Evolutionary conservation across 2,113 vertebrate species (phyloP).

Genomic region (Pithys albifrons): DNA sequence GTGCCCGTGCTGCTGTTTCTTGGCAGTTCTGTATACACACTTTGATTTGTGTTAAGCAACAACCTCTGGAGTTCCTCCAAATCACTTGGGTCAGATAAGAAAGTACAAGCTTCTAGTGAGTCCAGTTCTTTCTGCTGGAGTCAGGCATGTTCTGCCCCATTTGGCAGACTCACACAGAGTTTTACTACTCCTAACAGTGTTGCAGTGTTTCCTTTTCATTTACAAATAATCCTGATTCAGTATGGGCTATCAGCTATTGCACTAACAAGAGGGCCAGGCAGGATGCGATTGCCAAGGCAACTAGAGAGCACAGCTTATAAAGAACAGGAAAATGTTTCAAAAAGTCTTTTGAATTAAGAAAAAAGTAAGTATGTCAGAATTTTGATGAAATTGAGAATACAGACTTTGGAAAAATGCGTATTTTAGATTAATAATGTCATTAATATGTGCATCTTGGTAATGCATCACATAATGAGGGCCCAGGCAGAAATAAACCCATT

Average conservation of each 20-base stretch:
- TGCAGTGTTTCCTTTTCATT: conserved; percentile 36
- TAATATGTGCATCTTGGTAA: not conserved
- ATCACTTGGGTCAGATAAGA: not conserved
- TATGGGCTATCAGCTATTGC: not conserved
- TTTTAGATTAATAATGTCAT: not conserved
- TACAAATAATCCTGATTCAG: conserved; percentile 27
- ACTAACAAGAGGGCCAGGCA: not conserved
- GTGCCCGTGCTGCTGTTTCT: not conserved
- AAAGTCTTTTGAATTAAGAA: not conserved
- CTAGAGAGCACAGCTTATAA: not conserved
- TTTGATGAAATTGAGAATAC: not conserved
- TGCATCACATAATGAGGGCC: not conserved
- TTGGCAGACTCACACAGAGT: not conserved
- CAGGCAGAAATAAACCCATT: not conserved
- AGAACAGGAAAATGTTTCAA: not conserved
- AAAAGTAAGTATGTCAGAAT: not conserved
- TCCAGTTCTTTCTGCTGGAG: not conserved
- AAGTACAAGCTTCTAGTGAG: not conserved
- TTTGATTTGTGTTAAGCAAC: not conserved
- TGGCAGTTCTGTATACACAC: not conserved
- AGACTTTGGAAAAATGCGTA: not conserved
- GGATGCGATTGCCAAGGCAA: conserved; percentile 28
- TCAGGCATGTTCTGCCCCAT: not conserved
- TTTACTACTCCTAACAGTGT: conserved; percentile 39
- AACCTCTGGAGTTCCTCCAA: not conserved